Evolutionary conservation across 2,888 invertebrate genomes (phyloP).

Genomic region (Scaptomyza polygonia): DNA sequence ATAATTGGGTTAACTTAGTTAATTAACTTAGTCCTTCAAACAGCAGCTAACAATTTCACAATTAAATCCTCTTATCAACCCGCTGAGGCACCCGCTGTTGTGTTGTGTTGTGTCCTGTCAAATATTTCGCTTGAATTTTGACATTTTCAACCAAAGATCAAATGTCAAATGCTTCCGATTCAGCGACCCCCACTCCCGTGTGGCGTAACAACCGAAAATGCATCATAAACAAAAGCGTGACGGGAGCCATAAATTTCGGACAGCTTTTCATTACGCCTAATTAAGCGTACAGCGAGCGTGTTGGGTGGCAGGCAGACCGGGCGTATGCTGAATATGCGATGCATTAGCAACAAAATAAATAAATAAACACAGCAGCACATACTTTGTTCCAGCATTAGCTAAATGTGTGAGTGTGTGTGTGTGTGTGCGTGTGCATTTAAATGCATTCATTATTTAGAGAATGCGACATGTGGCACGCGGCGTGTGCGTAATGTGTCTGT

Average conservation of each 20-base stretch:
- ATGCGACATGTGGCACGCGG: constrained; percentile 20
- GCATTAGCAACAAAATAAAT: constrained; percentile 53
- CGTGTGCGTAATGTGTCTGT: constrained; percentile 43
- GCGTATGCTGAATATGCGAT: constrained; percentile 22
- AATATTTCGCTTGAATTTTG: constrained; percentile 36
- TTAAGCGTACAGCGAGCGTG: constrained; percentile 30
- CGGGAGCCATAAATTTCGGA: constrained; percentile 57
- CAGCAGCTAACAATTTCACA: constrained; percentile 14
- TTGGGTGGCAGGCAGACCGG: background rate
- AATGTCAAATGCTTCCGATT: constrained; percentile 56
- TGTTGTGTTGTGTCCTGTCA: constrained; percentile 29
- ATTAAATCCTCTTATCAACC: constrained; percentile 11
- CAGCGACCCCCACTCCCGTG: no score
- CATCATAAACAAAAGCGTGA: constrained; percentile 36
- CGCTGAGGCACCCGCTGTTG: background rate
- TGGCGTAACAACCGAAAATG: constrained; percentile 13
- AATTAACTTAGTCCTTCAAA: constrained; percentile 21
- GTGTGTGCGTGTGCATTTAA: constrained; percentile 29
- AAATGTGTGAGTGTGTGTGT: constrained; percentile 11
- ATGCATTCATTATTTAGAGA: constrained; percentile 28
- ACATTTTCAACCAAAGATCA: constrained; percentile 58
- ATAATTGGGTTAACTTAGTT: constrained; percentile 40
- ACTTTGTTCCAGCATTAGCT: constrained; percentile 3
- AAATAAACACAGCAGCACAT: constrained; percentile 49
- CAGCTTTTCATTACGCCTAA: constrained; percentile 64